Percentiles rank a stretch among this genome's conserved stretches.
phyloP scores from a whole-genome alignment of 2,113 vertebrate species.

The Rhea pennata region DNA sequence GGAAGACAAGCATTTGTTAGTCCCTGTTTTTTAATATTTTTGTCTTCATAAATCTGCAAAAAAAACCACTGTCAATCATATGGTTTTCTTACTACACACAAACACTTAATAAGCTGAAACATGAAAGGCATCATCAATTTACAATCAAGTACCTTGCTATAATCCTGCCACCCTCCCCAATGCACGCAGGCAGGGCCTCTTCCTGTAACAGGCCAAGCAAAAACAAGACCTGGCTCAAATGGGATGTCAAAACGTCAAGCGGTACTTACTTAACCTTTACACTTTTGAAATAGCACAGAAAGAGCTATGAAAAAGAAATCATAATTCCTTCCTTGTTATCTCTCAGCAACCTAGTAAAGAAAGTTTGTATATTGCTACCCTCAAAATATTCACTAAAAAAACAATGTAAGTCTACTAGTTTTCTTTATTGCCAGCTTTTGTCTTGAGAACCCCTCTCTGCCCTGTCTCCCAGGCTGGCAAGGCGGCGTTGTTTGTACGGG shows the following conservation, averaged over 20 bases:
- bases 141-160: background rate
- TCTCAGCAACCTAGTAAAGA: background rate
- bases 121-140: background rate
- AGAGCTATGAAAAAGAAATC: background rate
- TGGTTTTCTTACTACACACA: background rate
- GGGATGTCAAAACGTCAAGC: conserved; percentile 43
- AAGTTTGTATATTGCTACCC: background rate
- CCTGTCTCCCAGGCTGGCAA: conserved; percentile 5
- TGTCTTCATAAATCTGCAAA: background rate
- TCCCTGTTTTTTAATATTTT: background rate
- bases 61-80: background rate
- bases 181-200: conserved; percentile 30
- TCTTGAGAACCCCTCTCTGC: background rate
- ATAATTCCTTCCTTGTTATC: background rate
- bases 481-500: background rate
- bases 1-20: background rate
- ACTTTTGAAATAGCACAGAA: conserved; percentile 14
- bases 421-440: background rate
- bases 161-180: conserved; percentile 7
- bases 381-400: background rate
- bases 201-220: conserved; percentile 49
- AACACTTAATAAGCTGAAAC: background rate
- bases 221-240: conserved; percentile 51
- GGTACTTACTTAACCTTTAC: conserved; percentile 34
- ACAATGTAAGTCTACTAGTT: background rate